Evolutionary conservation across 2,113 vertebrate genomes (phyloP).

Genomic region (Hippocampus barbouri): DNA sequence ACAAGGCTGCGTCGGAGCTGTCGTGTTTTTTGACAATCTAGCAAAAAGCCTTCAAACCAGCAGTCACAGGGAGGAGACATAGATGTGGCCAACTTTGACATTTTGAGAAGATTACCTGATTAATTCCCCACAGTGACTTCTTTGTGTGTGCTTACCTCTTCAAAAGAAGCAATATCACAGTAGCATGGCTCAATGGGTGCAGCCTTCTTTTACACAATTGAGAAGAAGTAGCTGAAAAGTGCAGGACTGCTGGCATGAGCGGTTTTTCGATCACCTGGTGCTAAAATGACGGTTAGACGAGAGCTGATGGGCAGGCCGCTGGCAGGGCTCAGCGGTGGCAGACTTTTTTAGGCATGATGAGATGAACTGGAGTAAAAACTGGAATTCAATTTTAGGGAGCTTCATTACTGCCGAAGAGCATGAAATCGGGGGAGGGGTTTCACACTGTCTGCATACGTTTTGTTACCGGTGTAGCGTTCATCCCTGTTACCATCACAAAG

Average conservation of each 20-base stretch:
- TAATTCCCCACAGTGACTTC: conserved; percentile 30
- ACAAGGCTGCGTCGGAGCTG: conserved; percentile 20
- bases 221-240: conserved; percentile 42
- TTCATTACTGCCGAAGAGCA: conserved; percentile 27
- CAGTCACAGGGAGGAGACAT: conserved; percentile 22
- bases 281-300: conserved; percentile 62
- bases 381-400: conserved; percentile 55
- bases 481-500: no score
- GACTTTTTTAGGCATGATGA: conserved; percentile 53
- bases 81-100: conserved; percentile 34
- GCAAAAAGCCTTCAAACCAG: not conserved
- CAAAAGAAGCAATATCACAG: conserved; percentile 48
- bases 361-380: conserved; percentile 58
- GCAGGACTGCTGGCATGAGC: conserved; percentile 33
- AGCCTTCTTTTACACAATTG: conserved; percentile 34
- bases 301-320: conserved; percentile 42
- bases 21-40: conserved; percentile 27
- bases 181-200: conserved; percentile 44
- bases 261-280: conserved; percentile 60
- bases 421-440: conserved; percentile 38
- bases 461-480: not conserved
- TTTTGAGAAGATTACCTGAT: conserved; percentile 40
- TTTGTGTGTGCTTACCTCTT: conserved; percentile 28
- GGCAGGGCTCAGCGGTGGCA: conserved; percentile 57
- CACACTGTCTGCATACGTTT: conserved; percentile 37